These are phyloP conservation scores for Megastigmus dorsalis DNA, from an alignment of 2,888 invertebrate species.

Conservation along the genomic window DNA sequence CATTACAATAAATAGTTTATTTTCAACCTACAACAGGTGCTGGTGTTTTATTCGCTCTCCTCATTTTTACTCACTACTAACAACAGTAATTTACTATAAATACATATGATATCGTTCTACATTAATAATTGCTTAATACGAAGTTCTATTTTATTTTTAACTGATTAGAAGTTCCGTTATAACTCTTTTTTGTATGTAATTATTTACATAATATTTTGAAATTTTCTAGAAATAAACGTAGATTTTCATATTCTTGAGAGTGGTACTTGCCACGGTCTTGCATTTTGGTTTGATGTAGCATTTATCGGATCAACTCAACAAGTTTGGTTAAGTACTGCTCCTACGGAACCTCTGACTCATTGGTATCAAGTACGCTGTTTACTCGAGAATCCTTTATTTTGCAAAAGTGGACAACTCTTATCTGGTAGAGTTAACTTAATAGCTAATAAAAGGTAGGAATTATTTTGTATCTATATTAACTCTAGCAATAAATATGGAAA, in stretches of 20 bases:
- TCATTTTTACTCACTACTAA: too few species aligned
- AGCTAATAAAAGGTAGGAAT: conserved; percentile 93
- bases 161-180: too few species aligned
- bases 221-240: conserved; percentile 87
- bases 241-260: conserved; percentile 94
- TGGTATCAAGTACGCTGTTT: conserved; percentile 99
- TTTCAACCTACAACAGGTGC: too few species aligned
- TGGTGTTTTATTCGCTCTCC: too few species aligned
- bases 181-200: neutral
- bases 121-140: too few species aligned
- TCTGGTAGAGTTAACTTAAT: conserved; percentile 90
- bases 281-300: conserved; percentile 99
- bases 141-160: neutral
- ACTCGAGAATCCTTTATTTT: conserved; percentile 93
- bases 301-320: conserved; percentile 93
- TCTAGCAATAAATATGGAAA: too few species aligned
- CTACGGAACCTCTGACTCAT: conserved; percentile 97
- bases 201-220: neutral
- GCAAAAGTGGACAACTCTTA: conserved; percentile 93
- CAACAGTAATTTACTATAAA: too few species aligned
- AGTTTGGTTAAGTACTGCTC: conserved; percentile 97
- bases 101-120: too few species aligned
- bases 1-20: too few species aligned
- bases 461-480: too few species aligned
- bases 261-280: conserved; percentile 96